A percentile compares a stretch with the other conserved stretches of the same genome.
phyloP scores from a whole-genome alignment of 2,888 invertebrate species.

The Machimus atricapillus region DNA sequence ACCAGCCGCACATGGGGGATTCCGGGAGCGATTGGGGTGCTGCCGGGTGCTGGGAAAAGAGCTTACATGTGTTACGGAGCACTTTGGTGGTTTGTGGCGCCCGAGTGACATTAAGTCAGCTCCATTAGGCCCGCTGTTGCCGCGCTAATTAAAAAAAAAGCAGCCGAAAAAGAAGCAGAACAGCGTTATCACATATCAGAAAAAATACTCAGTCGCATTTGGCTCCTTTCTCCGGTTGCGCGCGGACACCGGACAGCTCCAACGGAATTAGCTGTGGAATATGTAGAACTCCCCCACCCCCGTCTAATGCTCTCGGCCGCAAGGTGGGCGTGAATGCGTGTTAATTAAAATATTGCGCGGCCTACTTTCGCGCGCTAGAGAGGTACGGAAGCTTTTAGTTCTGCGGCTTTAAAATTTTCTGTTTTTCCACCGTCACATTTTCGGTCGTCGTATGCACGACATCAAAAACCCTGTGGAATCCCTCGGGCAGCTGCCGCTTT shows the following conservation, averaged over 20 bases:
- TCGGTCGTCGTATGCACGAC: neutral
- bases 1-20: neutral
- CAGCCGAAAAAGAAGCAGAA: neutral
- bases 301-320: neutral
- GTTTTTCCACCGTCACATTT: neutral
- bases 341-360: conserved; percentile 22
- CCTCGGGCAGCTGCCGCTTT: neutral
- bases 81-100: conserved; percentile 25
- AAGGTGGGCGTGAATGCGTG: neutral
- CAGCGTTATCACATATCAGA: conserved; percentile 19
- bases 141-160: conserved; percentile 7
- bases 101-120: conserved; percentile 36
- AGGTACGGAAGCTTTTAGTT: neutral
- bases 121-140: conserved; percentile 21
- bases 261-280: conserved; percentile 15
- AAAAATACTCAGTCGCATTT: neutral
- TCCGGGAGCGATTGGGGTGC: neutral
- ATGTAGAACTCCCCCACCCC: neutral
- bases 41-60: neutral
- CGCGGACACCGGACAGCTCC: neutral
- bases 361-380: neutral
- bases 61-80: conserved; percentile 30
- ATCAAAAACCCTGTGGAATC: neutral
- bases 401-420: neutral
- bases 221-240: neutral